Percentiles rank a stretch among this genome's conserved stretches.
Conservation (phyloP, 2,113 vertebrate species). For the Dasyurus viverrinus region DNA sequence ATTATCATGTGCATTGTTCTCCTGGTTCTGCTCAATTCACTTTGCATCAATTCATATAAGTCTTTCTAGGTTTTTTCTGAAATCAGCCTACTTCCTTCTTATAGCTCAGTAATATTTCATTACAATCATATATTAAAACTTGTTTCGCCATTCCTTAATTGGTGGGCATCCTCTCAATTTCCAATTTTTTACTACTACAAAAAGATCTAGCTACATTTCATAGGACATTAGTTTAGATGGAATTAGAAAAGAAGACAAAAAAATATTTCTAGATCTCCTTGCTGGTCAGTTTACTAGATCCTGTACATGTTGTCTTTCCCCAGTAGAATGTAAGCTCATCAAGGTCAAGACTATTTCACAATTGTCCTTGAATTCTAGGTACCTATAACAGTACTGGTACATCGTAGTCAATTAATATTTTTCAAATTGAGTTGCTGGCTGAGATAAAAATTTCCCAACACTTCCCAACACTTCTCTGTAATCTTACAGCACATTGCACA, state of each 20-base stretch:
- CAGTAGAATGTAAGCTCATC: not conserved
- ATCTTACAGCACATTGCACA: not conserved
- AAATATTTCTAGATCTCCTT: not conserved
- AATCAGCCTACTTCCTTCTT: not conserved
- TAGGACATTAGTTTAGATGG: not conserved
- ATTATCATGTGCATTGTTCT: not conserved
- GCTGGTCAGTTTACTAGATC: not conserved
- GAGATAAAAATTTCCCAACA: not conserved
- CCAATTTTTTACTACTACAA: not conserved
- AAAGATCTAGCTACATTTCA: not conserved
- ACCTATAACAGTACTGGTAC: not conserved
- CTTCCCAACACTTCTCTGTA: not conserved
- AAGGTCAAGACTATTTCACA: not conserved
- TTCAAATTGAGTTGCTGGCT: not conserved
- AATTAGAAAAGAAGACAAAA: not conserved
- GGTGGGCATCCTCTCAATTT: not conserved
- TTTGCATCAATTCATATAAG: too few species aligned
- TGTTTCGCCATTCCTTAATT: not conserved
- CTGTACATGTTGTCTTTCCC: not conserved
- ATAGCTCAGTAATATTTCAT: not conserved
- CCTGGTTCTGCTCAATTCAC: too few species aligned
- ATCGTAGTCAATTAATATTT: not conserved
- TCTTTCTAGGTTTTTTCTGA: not conserved
- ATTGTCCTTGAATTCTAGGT: not conserved
- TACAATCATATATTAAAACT: not conserved